phyloP scores from a whole-genome alignment of 2,888 invertebrate genomes.

The Parnassius apollo region DNA sequence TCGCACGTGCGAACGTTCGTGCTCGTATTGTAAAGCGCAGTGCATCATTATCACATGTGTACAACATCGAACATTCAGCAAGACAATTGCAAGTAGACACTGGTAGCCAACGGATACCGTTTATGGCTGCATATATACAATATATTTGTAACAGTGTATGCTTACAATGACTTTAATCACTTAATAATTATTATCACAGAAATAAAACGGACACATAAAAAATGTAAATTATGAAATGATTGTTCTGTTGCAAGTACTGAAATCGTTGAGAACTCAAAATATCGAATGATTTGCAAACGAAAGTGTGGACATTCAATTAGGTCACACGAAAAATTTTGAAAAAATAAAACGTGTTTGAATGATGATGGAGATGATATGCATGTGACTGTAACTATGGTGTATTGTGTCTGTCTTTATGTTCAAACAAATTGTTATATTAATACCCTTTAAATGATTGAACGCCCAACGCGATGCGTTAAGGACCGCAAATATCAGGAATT shows the following conservation, averaged over 20 bases:
- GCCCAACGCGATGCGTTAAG: slow-evolving; percentile 19
- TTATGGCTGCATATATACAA: background rate
- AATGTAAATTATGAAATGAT: slow-evolving; percentile 70
- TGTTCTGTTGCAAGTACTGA: slow-evolving; percentile 40
- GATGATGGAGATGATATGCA: slow-evolving; percentile 50
- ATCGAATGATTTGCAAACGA: slow-evolving; percentile 32
- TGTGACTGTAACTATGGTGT: slow-evolving; percentile 61
- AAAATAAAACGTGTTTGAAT: slow-evolving; percentile 34
- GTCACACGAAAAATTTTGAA: slow-evolving; percentile 15
- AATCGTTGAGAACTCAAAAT: slow-evolving; percentile 21
- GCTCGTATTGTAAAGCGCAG: slow-evolving; percentile 56
- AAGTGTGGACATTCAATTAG: slow-evolving; percentile 36
- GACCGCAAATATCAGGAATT: slow-evolving; percentile 7
- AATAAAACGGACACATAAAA: slow-evolving; percentile 65
- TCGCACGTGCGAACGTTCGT: slow-evolving; percentile 38
- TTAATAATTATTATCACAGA: slow-evolving; percentile 58
- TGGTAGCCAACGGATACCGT: slow-evolving; percentile 25
- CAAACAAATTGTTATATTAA: slow-evolving; percentile 31
- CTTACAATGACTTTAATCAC: slow-evolving; percentile 54
- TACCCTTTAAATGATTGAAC: slow-evolving; percentile 8
- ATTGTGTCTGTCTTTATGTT: slow-evolving; percentile 63
- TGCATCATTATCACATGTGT: slow-evolving; percentile 64
- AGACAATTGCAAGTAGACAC: slow-evolving; percentile 38
- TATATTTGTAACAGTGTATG: slow-evolving; percentile 46
- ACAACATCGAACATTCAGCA: slow-evolving; percentile 75